Percentiles rank a stretch among this genome's conserved stretches.
phyloP scores from a whole-genome alignment of 2,113 vertebrate genomes.

The Micromys minutus region DNA sequence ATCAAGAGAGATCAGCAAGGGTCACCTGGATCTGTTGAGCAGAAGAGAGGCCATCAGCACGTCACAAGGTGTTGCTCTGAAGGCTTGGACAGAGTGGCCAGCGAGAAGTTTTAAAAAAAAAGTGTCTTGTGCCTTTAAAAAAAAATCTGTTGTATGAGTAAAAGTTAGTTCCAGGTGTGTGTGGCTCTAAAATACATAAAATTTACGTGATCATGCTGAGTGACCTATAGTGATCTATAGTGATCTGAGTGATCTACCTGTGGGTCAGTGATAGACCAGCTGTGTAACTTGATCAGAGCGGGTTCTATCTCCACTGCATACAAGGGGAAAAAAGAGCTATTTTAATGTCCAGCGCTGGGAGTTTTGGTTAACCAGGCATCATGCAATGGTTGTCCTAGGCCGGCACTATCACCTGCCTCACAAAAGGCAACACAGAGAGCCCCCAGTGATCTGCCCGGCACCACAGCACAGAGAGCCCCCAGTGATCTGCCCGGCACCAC shows the following conservation, averaged over 20 bases:
- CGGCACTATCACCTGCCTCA: neutral
- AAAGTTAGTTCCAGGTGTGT: conserved; percentile 31
- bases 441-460: too few relatives aligned
- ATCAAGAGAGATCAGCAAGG: neutral
- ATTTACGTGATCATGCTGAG: neutral
- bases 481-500: too few relatives aligned
- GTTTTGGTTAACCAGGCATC: neutral
- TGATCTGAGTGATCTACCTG: too few relatives aligned
- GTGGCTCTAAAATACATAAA: conserved; percentile 23
- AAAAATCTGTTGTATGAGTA: neutral
- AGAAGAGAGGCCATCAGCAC: neutral
- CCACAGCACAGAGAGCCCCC: too few relatives aligned
- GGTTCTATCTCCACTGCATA: neutral
- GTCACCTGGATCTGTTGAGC: neutral
- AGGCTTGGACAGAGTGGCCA: neutral
- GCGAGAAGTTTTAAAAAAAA: neutral
- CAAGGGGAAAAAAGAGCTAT: neutral
- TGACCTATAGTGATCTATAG: too few relatives aligned
- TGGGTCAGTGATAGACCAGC: too few relatives aligned
- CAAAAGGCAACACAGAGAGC: conserved; percentile 10
- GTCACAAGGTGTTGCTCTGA: neutral
- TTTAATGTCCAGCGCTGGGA: neutral
- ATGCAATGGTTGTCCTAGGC: neutral
- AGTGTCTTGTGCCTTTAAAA: neutral
- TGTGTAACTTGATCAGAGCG: neutral